Percentiles rank a stretch among this genome's conserved stretches.
These are phyloP conservation scores for Novumbra hubbsi DNA, from an alignment of 2,797 vertebrate species.

Conservation along the genomic window DNA sequence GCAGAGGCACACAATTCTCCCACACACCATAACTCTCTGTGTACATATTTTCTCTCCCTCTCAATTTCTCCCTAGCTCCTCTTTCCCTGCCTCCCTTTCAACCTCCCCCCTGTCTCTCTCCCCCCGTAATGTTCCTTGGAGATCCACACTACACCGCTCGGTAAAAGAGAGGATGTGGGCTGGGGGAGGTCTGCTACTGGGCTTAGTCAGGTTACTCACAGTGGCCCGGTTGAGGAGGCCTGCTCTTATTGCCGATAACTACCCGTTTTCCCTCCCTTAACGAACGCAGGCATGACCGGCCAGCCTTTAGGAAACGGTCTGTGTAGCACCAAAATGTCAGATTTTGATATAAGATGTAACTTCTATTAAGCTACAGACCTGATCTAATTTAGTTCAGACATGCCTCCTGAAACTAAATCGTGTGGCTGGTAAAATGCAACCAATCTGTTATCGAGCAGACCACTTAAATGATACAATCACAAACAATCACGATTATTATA, in stretches of 20 bases:
- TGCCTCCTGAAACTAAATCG: neutral
- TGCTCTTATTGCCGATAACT: constrained; percentile 54
- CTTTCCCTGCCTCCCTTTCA: constrained; percentile 51
- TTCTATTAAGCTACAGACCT: neutral
- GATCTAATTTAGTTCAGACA: neutral
- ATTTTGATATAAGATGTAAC: neutral
- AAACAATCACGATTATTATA: neutral
- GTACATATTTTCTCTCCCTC: constrained; percentile 6
- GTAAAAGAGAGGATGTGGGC: constrained; percentile 38
- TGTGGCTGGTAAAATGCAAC: neutral
- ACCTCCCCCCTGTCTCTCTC: constrained; percentile 51
- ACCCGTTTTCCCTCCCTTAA: constrained; percentile 38
- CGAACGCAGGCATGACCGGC: constrained; percentile 47
- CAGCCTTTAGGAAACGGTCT: constrained; percentile 48
- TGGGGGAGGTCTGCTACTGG: constrained; percentile 39
- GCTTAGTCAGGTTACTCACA: constrained; percentile 37
- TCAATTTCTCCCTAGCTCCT: constrained; percentile 1
- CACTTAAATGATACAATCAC: neutral
- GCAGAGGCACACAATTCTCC: constrained; percentile 15
- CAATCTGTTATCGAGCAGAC: neutral
- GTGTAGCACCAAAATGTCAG: constrained; percentile 1
- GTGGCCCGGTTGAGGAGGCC: constrained; percentile 21
- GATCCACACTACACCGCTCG: constrained; percentile 39
- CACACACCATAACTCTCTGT: constrained; percentile 24
- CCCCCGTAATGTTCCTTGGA: constrained; percentile 59